Base-by-base conservation (phyloP, 2,797 vertebrate species). In the Hafferia zeledoni region DNA sequence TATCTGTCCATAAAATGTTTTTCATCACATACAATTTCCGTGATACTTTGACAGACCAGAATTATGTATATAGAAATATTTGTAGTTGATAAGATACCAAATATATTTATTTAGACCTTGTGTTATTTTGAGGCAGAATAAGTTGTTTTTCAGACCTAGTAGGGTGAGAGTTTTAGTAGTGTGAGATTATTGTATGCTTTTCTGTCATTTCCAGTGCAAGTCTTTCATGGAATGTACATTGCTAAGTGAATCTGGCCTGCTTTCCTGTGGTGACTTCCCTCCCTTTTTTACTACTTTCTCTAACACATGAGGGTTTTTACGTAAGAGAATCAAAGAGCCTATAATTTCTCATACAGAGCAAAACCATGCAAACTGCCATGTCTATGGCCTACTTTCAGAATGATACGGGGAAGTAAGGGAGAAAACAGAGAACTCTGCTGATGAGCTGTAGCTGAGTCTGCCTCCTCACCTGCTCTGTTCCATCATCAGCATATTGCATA, bases 61-160 rank as follows among this genome's bases (percentile, higher is more conserved):
- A 44, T 94, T 91, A 69, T 8, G 39, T 91, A 84, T 95, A 92
- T 95, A 87, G 93, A 97, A 97, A 97, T 97, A 97, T 94, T 96
- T 97, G 87, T 67, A 86, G 93, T 96, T 96, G 83, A 91, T 96
- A 95, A 95, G 91, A 77, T 96, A 96, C 86, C 35, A 96, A 87
- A 90, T 94, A 77, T 84, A 87, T 90, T 97, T 94, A 83, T 93
- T 97, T 92, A 85, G 57, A 92, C 91, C 79, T 92, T 84, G 61
- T 90, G 76, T 89, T 91, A 93, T 97, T 97, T 94, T 96, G 84
- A 93, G 94, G 71, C 71, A 89, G 88, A 94, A 95, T 52, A 78
- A 80, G 50, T 90, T 94, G 33, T 16, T 63, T 89, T 96, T 96
- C 95, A 94, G 72, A 83, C 75, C 72, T 96, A 72, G 39, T 31